Base-by-base conservation (phyloP, 2,797 vertebrate genomes). In the Emydoidea blandingii region DNA sequence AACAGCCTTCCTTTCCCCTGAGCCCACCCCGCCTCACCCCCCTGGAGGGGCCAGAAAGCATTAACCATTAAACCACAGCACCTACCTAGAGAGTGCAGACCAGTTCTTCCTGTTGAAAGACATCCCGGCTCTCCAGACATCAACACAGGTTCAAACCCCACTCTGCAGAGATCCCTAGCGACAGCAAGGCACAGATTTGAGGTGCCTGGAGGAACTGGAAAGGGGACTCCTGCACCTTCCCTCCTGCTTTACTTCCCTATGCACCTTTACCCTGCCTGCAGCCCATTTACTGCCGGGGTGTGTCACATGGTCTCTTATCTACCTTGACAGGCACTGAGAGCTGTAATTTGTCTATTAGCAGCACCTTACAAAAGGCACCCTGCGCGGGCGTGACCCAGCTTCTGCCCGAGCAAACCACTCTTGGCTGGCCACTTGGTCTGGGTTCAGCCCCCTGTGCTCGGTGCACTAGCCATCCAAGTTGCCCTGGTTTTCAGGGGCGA, bases 61-160 rank as follows among this genome's bases (percentile, higher is more conserved):
- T 79, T 74, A 91, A 83, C 84, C 86, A 44, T 56, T 34, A 56
- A 89, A 79, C 59, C 84, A 3, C 53, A 68, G 50, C 84, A 86
- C 99, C 98, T 98, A 99, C 99, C 99, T 99, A 98, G 99, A 99
- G 96, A 99, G 97, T 90, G 99, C 98, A 0, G 99, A 99, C 99
- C 99, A 99, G 97, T 99, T 99, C 97, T 99, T 99, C 91, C 99
- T 98, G 97, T 97, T 98, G 12, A 98, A 95, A 57, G 99, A 98
- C 99, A 99, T 99, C 54, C 3, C 91, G 27, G 52, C 91, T 89
- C 57, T 5, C 62, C 41, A 1, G 83, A 72, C 96, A 96, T 95
- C 86, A 52, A 97, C 91, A 44, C 81, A 86, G 7, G 52, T 84
- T 44, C 2, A 83, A 34, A 1, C 59, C 59, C 86, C 1, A 23